Evolutionary conservation across 2,797 vertebrate species (phyloP).

Genomic region (Tragopan temminckii): DNA sequence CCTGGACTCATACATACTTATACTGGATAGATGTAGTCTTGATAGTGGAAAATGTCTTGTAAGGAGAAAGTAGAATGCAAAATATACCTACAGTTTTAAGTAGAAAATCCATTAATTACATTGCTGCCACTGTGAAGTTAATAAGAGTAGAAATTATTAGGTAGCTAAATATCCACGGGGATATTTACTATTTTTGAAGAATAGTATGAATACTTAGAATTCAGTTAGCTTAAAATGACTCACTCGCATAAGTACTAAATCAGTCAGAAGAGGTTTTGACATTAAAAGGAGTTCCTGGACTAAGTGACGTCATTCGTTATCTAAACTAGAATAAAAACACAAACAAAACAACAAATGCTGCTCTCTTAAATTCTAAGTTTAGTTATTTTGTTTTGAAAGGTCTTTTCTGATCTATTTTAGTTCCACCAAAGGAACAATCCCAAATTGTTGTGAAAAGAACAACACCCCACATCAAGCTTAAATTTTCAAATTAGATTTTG

Average conservation of each 20-base stretch:
- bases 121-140: neutral
- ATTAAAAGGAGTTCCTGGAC: neutral
- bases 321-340: neutral
- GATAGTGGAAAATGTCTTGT: neutral
- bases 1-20: neutral
- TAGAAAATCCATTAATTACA: conserved; percentile 44
- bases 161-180: neutral
- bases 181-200: conserved; percentile 16
- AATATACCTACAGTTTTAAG: conserved; percentile 9
- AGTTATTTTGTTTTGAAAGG: neutral
- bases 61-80: neutral
- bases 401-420: neutral
- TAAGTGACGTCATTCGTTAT: neutral
- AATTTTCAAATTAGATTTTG: neutral
- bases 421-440: neutral
- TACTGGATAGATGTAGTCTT: neutral
- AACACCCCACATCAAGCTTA: neutral
- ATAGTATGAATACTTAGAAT: neutral
- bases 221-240: conserved; percentile 48
- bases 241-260: neutral
- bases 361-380: neutral
- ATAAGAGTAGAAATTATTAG: conserved; percentile 33
- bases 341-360: neutral
- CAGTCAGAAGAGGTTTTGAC: conserved; percentile 1
- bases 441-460: neutral